Conservation (phyloP, 2,797 vertebrate species). For the Toxotes lorentzi region DNA sequence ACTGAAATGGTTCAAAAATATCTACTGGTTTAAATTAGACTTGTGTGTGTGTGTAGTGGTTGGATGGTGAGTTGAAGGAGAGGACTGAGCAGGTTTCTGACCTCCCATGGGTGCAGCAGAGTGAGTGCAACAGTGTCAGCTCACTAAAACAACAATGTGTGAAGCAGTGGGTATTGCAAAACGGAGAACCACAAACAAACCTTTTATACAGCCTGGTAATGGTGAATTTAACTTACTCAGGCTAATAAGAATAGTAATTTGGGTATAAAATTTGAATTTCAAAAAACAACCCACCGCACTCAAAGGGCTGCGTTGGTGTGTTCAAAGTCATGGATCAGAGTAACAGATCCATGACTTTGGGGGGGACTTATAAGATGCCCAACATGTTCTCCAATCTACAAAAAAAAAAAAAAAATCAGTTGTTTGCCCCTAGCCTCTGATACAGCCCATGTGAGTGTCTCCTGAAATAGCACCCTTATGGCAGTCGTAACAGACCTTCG, state of each 20-base stretch:
- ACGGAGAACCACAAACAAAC: constrained; percentile 19
- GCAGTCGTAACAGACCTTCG: too few species aligned
- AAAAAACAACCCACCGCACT: too few species aligned
- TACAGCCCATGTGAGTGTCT: too few species aligned
- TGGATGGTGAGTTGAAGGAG: constrained; percentile 41
- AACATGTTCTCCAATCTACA: background rate
- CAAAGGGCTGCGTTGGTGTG: background rate
- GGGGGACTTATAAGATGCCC: background rate
- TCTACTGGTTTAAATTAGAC: constrained; percentile 80
- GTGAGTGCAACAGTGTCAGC: constrained; percentile 54
- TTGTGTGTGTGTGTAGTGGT: constrained; percentile 43
- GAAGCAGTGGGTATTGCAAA: constrained; percentile 24
- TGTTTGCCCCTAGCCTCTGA: background rate
- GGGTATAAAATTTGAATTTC: too few species aligned
- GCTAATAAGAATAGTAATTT: background rate
- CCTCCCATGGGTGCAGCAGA: constrained; percentile 59
- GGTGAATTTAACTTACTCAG: background rate
- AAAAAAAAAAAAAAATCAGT: background rate
- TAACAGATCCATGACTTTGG: too few species aligned
- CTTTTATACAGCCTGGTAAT: constrained; percentile 11
- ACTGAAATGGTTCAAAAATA: constrained; percentile 79
- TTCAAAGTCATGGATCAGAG: too few species aligned
- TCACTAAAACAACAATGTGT: constrained; percentile 62
- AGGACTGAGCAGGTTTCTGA: constrained; percentile 59
- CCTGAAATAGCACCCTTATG: too few species aligned